Base-by-base conservation (phyloP, 2,113 vertebrate species). In the Rana temporaria region DNA sequence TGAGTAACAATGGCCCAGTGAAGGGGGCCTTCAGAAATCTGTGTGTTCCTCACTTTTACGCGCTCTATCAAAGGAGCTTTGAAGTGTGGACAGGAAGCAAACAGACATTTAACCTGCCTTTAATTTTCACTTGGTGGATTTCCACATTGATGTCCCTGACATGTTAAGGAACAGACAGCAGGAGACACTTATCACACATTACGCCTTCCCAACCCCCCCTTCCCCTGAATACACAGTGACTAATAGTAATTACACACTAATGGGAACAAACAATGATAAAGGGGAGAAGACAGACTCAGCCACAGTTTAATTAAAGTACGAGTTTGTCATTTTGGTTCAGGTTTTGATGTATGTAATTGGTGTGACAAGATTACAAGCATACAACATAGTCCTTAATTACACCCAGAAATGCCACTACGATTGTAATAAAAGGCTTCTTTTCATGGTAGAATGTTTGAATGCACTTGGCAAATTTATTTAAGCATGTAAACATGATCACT, bases 71-170 rank as follows among this genome's bases (percentile, higher is more conserved):
- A 42, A 17, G 55, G 32, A 56, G 30, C 78, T 80, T 80, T 80
- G 66, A 80, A 26, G 66, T 80, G 66, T 32, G 20, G 19, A 48
- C 78, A 80, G 78, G 78, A 70, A 60, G 66, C 70, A 69, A 80
- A 70, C 67, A 70, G 78, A 80, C 66, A 70, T 24, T 59, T 70
- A 59, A 48, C 78, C 78, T 64, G 74, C 22, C 74, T 30, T 77
- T 65, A 48, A 52, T 63, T 53, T 64, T 19, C 74, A 60, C 59
- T 48, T 16, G 38, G 73, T 48, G n/a, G 42, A 20, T 62, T 59
- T 60, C n/a, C 6, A 38, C 30, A 38, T 75, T 62, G 19, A 62
- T 38, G 72, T 18, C 19, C 48, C 69, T 1, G n/a, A 9, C 38
- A 22, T 20, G 42, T 22, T 24, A 52, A 15, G 53, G n/a, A 55